Evolutionary conservation across 2,888 invertebrate genomes (phyloP).

Genomic region (Troides oblongomaculatus): DNA sequence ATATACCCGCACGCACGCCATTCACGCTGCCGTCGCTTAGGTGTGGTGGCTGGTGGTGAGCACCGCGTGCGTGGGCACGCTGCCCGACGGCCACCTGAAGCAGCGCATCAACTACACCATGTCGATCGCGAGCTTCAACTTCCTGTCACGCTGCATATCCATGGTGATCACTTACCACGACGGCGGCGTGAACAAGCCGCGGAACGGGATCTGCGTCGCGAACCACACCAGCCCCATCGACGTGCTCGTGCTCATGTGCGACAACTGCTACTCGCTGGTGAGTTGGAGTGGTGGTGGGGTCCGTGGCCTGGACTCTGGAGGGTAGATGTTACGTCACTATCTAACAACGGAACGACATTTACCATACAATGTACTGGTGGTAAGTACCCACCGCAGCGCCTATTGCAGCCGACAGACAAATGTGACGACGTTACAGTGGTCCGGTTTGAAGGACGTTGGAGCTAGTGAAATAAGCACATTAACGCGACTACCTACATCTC

Average conservation of each 20-base stretch:
- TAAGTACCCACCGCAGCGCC: too few species aligned
- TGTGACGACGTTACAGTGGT: too few species aligned
- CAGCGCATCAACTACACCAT: constrained; percentile 88
- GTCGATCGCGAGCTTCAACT: constrained; percentile 94
- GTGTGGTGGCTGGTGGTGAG: constrained; percentile 92
- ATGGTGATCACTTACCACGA: constrained; percentile 93
- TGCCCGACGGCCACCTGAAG: constrained; percentile 89
- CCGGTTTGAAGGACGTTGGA: too few species aligned
- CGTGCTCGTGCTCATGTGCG: constrained; percentile 97
- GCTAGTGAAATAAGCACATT: too few species aligned
- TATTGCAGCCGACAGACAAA: too few species aligned
- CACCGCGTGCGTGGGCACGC: constrained; percentile 91
- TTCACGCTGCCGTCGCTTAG: constrained; percentile 60
- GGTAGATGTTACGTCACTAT: too few species aligned
- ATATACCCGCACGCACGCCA: background rate
- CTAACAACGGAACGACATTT: too few species aligned
- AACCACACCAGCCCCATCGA: constrained; percentile 99
- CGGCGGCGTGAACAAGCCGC: constrained; percentile 90
- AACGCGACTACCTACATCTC: too few species aligned
- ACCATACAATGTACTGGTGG: too few species aligned
- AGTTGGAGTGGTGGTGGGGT: constrained; percentile 54
- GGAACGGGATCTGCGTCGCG: constrained; percentile 95
- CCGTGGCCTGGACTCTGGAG: too few species aligned
- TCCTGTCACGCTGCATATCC: constrained; percentile 95
- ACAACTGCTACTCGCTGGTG: constrained; percentile 98